phyloP scores from a whole-genome alignment of 2,888 invertebrate genomes.

The Cantharis rufa region DNA sequence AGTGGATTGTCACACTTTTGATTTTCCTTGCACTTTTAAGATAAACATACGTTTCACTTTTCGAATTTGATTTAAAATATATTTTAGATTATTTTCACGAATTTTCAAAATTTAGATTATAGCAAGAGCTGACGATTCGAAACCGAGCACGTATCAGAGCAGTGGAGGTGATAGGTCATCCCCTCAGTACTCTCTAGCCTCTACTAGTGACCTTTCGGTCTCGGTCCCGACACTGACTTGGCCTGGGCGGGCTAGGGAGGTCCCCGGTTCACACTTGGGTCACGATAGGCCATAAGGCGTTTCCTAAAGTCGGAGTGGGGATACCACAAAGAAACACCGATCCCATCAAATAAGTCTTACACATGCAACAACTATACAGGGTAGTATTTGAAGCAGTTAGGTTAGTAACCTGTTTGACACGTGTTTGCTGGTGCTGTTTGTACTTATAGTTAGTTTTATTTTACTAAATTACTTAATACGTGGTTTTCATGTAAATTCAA shows the following conservation, averaged over 20 bases:
- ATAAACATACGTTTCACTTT: background rate
- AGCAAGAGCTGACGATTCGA: slow-evolving; percentile 36
- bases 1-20: background rate
- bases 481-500: background rate
- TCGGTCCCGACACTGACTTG: slow-evolving; percentile 57
- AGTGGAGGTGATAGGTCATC: slow-evolving; percentile 58
- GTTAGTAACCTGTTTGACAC: slow-evolving; percentile 25
- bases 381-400: slow-evolving; percentile 26
- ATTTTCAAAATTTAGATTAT: slow-evolving; percentile 32
- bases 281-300: slow-evolving; percentile 58
- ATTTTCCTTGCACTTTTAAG: background rate
- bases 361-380: slow-evolving; percentile 20
- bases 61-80: background rate
- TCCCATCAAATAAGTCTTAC: slow-evolving; percentile 23
- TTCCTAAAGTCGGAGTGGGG: slow-evolving; percentile 41
- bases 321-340: slow-evolving; percentile 22
- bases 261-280: slow-evolving; percentile 57
- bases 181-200: slow-evolving; percentile 58
- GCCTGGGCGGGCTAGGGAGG: slow-evolving; percentile 58
- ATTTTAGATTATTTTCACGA: slow-evolving; percentile 28
- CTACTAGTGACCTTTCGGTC: slow-evolving; percentile 59
- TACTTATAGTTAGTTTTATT: background rate
- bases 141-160: slow-evolving; percentile 47
- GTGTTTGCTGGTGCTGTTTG: slow-evolving; percentile 23
- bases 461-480: background rate